These are phyloP conservation scores for Leptopilina drosophilae DNA, from an alignment of 2,888 invertebrate genomes.

Conservation along the genomic window DNA sequence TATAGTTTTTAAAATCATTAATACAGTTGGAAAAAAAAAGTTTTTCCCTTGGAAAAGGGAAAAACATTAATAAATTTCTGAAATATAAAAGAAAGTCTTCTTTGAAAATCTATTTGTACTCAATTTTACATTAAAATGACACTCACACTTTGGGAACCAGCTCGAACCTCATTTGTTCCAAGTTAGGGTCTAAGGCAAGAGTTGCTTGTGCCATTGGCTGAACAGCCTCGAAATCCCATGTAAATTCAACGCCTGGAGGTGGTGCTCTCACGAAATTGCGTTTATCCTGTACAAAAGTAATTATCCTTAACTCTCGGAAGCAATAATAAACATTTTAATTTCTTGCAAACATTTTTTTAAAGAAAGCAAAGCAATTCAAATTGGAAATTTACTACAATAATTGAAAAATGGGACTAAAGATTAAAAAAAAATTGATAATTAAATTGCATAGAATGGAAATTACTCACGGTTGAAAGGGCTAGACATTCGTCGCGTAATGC, in stretches of 20 bases:
- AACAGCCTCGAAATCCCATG: slow-evolving; percentile 95
- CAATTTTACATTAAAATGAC: slow-evolving; percentile 39
- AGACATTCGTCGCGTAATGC: slow-evolving; percentile 96
- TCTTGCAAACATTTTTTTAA: not conserved
- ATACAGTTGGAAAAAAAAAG: not conserved
- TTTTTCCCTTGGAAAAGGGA: too few relatives aligned
- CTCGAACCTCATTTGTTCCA: slow-evolving; percentile 99
- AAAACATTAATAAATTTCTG: too few relatives aligned
- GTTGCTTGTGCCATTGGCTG: slow-evolving; percentile 96
- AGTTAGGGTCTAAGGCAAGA: slow-evolving; percentile 95
- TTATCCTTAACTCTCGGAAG: not conserved
- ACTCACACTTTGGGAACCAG: slow-evolving; percentile 99
- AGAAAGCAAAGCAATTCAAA: not conserved
- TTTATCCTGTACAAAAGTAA: slow-evolving; percentile 84
- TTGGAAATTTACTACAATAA: not conserved
- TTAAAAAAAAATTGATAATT: not conserved
- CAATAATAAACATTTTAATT: not conserved
- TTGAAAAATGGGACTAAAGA: too few relatives aligned
- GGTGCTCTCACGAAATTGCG: slow-evolving; percentile 98
- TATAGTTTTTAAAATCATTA: slow-evolving; percentile 38
- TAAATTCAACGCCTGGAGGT: slow-evolving; percentile 95
- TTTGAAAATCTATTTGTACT: not conserved
- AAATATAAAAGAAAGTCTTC: too few relatives aligned
- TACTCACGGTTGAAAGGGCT: slow-evolving; percentile 90
- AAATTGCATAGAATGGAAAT: not conserved